These are phyloP conservation scores for Rhabdornis inornatus DNA, from an alignment of 2,113 vertebrate genomes.

Conservation along the genomic window DNA sequence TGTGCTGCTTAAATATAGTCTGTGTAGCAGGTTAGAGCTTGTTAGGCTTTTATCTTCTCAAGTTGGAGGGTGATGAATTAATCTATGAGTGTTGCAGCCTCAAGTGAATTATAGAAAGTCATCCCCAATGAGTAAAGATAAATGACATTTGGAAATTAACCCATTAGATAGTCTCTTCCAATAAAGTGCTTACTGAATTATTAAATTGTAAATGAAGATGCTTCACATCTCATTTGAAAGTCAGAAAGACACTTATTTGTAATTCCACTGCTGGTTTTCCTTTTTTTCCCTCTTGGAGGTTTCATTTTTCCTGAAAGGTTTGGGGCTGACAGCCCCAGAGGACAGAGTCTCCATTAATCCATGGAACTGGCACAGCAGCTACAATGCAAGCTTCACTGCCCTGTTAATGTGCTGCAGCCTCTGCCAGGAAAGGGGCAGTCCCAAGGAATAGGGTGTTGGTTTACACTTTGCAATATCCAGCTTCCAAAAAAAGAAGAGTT, in stretches of 20 bases:
- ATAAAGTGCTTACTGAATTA: slow-evolving; percentile 40
- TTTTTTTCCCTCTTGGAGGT: not conserved
- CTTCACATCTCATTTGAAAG: slow-evolving; percentile 35
- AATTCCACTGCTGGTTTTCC: not conserved
- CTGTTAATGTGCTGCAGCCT: not conserved
- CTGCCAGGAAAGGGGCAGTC: not conserved
- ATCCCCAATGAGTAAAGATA: slow-evolving; percentile 55
- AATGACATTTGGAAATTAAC: slow-evolving; percentile 66
- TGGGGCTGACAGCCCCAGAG: not conserved
- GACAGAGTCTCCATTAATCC: slow-evolving; percentile 19
- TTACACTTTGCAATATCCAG: not conserved
- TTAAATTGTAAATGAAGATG: slow-evolving; percentile 44
- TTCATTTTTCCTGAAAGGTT: slow-evolving; percentile 11
- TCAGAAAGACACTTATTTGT: slow-evolving; percentile 15
- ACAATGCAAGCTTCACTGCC: not conserved
- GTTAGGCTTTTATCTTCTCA: slow-evolving; percentile 65
- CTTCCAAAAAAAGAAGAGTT: not conserved
- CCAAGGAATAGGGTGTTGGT: not conserved
- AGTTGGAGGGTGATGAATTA: slow-evolving; percentile 63
- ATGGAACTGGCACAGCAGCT: not conserved
- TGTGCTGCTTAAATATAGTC: slow-evolving; percentile 58
- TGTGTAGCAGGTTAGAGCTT: slow-evolving; percentile 60
- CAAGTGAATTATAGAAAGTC: slow-evolving; percentile 59
- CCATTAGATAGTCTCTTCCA: slow-evolving; percentile 35
- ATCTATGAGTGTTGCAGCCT: slow-evolving; percentile 46